These are phyloP conservation scores for Lepeophtheirus salmonis DNA, from an alignment of 1,140 invertebrate species.

Conservation along the genomic window DNA sequence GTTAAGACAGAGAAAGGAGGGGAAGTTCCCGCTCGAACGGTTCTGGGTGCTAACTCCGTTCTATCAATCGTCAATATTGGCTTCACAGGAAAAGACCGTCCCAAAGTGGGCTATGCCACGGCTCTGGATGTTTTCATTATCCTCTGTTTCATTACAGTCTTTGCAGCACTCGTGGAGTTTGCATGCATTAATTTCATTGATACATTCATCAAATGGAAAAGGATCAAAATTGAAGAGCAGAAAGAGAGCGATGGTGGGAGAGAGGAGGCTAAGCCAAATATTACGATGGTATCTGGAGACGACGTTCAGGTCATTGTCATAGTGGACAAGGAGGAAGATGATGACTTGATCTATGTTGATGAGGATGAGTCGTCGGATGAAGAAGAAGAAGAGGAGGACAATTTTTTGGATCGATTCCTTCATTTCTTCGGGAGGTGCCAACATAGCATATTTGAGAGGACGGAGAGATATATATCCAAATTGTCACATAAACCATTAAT, in stretches of 20 bases:
- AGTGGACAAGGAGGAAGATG: not conserved
- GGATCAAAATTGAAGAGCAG: constrained; percentile 24
- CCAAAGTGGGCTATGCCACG: constrained; percentile 38
- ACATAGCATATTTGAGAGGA: not conserved
- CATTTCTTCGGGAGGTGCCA: not conserved
- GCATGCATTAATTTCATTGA: constrained; percentile 41
- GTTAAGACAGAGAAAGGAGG: constrained; percentile 33
- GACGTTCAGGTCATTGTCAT: not conserved
- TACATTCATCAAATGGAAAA: constrained; percentile 29
- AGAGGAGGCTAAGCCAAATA: not conserved
- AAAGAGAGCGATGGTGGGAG: constrained; percentile 16
- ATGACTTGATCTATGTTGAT: not conserved
- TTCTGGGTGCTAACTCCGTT: constrained; percentile 38
- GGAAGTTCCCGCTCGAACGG: constrained; percentile 12
- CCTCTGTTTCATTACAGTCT: constrained; percentile 39
- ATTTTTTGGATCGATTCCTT: not conserved
- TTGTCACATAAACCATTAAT: not conserved
- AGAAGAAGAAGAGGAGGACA: constrained; percentile 1
- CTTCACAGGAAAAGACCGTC: constrained; percentile 37
- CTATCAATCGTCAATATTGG: constrained; percentile 39
- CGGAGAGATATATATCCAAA: not conserved
- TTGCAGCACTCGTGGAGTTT: constrained; percentile 40
- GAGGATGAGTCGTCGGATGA: constrained; percentile 1
- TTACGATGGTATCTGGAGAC: not conserved
- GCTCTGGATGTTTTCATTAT: constrained; percentile 41